Percentiles rank a stretch among this genome's conserved stretches.
These are phyloP conservation scores for Silvanus unidentatus DNA, from an alignment of 2,888 invertebrate species.

Conservation along the genomic window DNA sequence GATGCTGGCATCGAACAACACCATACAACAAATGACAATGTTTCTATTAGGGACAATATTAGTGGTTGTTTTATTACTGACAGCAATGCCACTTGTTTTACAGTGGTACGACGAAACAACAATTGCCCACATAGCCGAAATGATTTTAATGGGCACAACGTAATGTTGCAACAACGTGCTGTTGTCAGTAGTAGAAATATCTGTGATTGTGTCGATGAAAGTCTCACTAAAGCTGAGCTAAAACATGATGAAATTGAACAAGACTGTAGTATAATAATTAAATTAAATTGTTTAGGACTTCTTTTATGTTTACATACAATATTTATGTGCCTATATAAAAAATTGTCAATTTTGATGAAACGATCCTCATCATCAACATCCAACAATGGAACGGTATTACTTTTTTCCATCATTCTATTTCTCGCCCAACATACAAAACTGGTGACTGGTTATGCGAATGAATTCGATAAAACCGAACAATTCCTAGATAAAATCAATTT, in stretches of 20 bases:
- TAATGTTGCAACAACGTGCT: not conserved
- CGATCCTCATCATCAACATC: constrained; percentile 3
- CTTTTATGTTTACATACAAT: constrained; percentile 36
- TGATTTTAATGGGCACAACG: not conserved
- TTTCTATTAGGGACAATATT: not conserved
- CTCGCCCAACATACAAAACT: not conserved
- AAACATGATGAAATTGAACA: constrained; percentile 24
- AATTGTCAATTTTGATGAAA: constrained; percentile 26
- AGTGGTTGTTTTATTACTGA: not conserved
- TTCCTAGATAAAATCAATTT: constrained; percentile 56
- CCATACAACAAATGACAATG: not conserved
- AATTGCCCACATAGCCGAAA: not conserved
- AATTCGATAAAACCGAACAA: constrained; percentile 43
- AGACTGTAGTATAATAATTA: constrained; percentile 21
- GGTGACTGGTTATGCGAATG: constrained; percentile 31
- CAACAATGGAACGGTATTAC: too few species aligned
- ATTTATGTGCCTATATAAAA: constrained; percentile 40
- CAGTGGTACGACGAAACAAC: not conserved
- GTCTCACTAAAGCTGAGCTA: too few species aligned
- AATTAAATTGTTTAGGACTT: constrained; percentile 25
- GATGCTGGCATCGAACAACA: constrained; percentile 2
- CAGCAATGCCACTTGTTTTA: not conserved
- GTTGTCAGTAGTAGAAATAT: constrained; percentile 17
- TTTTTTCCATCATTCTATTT: not conserved
- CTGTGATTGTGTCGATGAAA: constrained; percentile 27